These are phyloP conservation scores for Phrynocephalus guinanensis DNA, from an alignment of 2,797 vertebrate species.

Conservation along the genomic window DNA sequence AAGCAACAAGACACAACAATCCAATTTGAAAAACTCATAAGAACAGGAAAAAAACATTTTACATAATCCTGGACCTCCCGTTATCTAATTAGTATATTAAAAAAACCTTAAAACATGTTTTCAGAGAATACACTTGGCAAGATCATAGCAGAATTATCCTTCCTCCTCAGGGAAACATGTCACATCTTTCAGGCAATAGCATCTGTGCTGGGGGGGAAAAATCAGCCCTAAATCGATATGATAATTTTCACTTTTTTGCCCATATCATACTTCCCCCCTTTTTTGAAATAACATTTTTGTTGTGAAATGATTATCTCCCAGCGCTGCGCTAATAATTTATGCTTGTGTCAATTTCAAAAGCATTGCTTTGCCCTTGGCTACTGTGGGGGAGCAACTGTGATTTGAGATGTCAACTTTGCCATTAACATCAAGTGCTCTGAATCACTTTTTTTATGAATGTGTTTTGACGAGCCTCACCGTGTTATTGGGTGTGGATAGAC, in stretches of 20 bases:
- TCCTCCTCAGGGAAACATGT: neutral
- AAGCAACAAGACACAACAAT: too few relatives aligned
- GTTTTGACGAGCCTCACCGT: constrained; percentile 61
- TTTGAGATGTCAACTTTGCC: constrained; percentile 72
- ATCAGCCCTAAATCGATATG: constrained; percentile 29
- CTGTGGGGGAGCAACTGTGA: constrained; percentile 71
- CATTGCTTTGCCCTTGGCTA: constrained; percentile 70
- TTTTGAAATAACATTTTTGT: constrained; percentile 60
- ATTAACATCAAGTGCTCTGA: constrained; percentile 70
- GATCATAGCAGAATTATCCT: constrained; percentile 26
- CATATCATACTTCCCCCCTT: constrained; percentile 12
- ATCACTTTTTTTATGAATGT: constrained; percentile 71
- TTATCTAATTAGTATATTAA: constrained; percentile 10
- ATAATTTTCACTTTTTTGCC: constrained; percentile 38
- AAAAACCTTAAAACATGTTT: constrained; percentile 1
- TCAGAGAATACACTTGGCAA: neutral
- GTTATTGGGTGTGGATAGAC: constrained; percentile 70
- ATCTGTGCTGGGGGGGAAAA: constrained; percentile 22
- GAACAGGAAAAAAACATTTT: neutral
- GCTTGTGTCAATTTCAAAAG: constrained; percentile 66
- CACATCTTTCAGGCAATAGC: neutral
- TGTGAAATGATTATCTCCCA: constrained; percentile 60
- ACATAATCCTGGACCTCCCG: neutral
- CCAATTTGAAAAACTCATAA: too few relatives aligned
- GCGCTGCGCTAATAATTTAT: constrained; percentile 65